Percentiles rank a stretch among this genome's conserved stretches.
Evolutionary conservation across 2,797 vertebrate species (phyloP).

Genomic region (Rhabdophis nuchalis): DNA sequence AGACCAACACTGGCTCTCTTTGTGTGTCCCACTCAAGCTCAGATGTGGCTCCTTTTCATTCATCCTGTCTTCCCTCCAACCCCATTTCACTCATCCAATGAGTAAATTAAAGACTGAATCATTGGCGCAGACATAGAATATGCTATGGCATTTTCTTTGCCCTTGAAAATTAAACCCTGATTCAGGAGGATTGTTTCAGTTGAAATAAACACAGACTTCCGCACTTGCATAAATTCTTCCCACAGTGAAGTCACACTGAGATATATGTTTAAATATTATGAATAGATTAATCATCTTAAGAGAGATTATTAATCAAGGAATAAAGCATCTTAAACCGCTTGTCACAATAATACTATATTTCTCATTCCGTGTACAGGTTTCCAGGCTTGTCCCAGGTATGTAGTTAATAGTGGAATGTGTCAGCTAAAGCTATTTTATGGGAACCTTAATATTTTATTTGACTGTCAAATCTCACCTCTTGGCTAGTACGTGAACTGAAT

Average conservation of each 20-base stretch:
- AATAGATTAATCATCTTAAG: not conserved
- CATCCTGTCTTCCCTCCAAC: too few relatives aligned
- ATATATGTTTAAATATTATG: not conserved
- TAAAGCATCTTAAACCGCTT: not conserved
- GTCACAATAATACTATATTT: not conserved
- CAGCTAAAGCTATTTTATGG: not conserved
- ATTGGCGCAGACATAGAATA: not conserved
- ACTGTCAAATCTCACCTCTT: not conserved
- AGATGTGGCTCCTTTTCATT: not conserved
- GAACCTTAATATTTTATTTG: not conserved
- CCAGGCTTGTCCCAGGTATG: not conserved
- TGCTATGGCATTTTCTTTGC: not conserved
- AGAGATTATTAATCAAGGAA: not conserved
- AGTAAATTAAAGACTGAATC: not conserved
- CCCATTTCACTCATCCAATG: not conserved
- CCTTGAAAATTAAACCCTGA: not conserved
- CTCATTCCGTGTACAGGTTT: not conserved
- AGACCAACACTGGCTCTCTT: not conserved
- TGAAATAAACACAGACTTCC: not conserved
- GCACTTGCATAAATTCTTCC: not conserved
- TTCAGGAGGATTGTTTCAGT: not conserved
- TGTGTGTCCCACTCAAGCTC: not conserved
- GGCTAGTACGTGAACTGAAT: not conserved
- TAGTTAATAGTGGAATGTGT: not conserved
- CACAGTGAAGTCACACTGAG: not conserved